phyloP scores from a whole-genome alignment of 1,140 invertebrate genomes.

The Bombus soroeensis region DNA sequence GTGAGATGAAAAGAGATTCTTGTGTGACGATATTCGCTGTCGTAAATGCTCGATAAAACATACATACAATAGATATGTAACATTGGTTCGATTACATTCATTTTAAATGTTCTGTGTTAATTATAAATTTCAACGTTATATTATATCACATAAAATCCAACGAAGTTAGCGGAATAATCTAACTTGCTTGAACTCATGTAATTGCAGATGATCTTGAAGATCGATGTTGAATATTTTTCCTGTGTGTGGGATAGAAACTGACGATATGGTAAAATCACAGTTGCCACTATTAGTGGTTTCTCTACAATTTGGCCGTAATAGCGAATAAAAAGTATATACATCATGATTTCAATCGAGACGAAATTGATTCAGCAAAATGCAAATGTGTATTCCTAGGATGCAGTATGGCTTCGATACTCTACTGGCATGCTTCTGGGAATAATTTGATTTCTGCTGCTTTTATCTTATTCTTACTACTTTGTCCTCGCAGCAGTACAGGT shows the following conservation, averaged over 20 bases:
- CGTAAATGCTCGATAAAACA: background rate
- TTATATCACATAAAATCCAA: background rate
- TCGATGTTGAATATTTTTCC: constrained; percentile 76
- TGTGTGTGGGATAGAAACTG: constrained; percentile 81
- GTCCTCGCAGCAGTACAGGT: constrained; percentile 85
- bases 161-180: background rate
- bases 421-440: constrained; percentile 89
- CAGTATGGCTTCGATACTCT: constrained; percentile 91
- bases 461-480: constrained; percentile 88
- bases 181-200: background rate
- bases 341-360: background rate
- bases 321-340: background rate
- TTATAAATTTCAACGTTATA: background rate
- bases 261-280: constrained; percentile 83
- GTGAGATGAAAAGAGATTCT: background rate
- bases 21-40: too few relatives aligned
- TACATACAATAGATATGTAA: background rate
- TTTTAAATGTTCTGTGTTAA: background rate
- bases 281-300: background rate
- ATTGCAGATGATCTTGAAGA: constrained; percentile 79
- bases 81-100: background rate
- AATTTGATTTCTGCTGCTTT: constrained; percentile 85
- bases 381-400: constrained; percentile 84
- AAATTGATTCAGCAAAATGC: constrained; percentile 15
- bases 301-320: background rate